phyloP scores from a whole-genome alignment of 2,888 invertebrate species.

The Hemaris fuciformis region DNA sequence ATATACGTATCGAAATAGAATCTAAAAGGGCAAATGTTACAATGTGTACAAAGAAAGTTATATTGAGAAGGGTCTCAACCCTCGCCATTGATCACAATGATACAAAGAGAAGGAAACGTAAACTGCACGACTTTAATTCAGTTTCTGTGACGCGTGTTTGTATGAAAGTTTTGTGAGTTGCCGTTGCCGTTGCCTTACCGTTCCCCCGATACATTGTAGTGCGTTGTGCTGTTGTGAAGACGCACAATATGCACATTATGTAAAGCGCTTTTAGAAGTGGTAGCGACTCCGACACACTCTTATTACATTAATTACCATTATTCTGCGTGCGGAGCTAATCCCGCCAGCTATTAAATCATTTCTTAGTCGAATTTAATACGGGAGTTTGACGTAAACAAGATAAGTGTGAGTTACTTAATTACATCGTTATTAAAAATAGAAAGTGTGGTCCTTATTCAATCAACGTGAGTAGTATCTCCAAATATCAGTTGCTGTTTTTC shows the following conservation, averaged over 20 bases:
- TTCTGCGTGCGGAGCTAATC: background rate
- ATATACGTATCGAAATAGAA: background rate
- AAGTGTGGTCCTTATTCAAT: too few species aligned
- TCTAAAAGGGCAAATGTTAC: background rate
- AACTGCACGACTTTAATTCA: background rate
- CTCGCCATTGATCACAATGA: background rate
- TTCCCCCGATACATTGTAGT: background rate
- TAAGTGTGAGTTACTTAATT: background rate
- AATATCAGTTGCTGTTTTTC: too few species aligned
- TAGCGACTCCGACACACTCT: too few species aligned
- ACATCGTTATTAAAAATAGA: background rate
- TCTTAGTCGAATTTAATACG: background rate
- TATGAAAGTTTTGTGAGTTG: background rate
- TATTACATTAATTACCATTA: background rate
- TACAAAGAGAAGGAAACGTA: conserved; percentile 6
- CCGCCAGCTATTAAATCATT: background rate
- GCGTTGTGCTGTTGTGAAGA: background rate
- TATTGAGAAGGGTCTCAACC: background rate
- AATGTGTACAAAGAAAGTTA: background rate
- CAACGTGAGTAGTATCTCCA: too few species aligned
- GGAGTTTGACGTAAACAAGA: background rate
- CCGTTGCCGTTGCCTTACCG: background rate
- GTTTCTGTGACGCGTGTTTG: background rate
- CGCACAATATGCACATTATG: background rate
- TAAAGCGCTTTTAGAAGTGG: background rate